phyloP scores from a whole-genome alignment of 2,888 invertebrate genomes.

The Gymnocheta viridis region DNA sequence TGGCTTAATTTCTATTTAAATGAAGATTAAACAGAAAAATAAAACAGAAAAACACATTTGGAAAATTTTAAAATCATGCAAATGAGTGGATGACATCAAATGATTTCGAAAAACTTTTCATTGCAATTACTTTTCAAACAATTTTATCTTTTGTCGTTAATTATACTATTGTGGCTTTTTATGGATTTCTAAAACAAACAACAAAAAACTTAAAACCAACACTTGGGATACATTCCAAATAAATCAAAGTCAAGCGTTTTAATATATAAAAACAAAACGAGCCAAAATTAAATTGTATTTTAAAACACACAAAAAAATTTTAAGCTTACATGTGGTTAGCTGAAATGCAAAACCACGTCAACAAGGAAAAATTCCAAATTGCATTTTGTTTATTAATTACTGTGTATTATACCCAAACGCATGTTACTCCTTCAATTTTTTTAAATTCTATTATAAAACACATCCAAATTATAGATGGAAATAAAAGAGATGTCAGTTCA shows the following conservation, averaged over 20 bases:
- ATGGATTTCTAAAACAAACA: neutral
- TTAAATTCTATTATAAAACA: too few relatives aligned
- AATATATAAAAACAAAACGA: slow-evolving; percentile 26
- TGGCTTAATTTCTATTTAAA: neutral
- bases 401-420: neutral
- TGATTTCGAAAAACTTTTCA: slow-evolving; percentile 1
- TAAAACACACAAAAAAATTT: neutral
- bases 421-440: too few relatives aligned
- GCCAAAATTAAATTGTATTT: slow-evolving; percentile 8
- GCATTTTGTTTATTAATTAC: too few relatives aligned
- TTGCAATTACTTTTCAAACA: neutral
- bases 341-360: too few relatives aligned
- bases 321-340: too few relatives aligned
- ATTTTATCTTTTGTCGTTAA: neutral
- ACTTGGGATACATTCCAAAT: slow-evolving; percentile 44
- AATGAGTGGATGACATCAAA: slow-evolving; percentile 6
- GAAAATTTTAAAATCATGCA: neutral
- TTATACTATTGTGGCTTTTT: neutral
- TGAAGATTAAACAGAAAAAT: neutral
- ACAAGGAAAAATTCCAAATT: too few relatives aligned
- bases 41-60: neutral
- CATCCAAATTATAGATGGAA: too few relatives aligned
- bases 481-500: too few relatives aligned
- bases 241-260: slow-evolving; percentile 54
- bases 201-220: neutral